These are phyloP conservation scores for Haemorhous mexicanus DNA, from an alignment of 2,113 vertebrate species.

Conservation along the genomic window DNA sequence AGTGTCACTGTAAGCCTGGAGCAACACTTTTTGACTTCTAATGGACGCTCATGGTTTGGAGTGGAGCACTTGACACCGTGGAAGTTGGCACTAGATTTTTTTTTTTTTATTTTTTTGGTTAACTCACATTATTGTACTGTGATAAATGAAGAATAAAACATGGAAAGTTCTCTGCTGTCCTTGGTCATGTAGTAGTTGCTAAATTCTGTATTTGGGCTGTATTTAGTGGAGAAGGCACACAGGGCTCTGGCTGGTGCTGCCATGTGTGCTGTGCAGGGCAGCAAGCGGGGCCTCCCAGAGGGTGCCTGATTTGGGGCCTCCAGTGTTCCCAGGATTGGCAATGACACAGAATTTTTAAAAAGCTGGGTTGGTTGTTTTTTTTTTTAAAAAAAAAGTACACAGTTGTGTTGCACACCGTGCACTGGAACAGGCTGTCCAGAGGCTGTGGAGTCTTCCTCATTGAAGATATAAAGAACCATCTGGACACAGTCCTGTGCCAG, in stretches of 20 bases:
- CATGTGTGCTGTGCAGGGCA: rapidly evolving
- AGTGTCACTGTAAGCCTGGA: background rate
- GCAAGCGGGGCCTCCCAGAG: rapidly evolving
- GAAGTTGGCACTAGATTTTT: background rate
- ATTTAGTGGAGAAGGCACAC: rapidly evolving
- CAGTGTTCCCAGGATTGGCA: rapidly evolving
- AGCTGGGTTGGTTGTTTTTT: no score
- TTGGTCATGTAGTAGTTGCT: background rate
- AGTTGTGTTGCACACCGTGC: rapidly evolving
- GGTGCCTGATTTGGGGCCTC: rapidly evolving
- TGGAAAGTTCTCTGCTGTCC: background rate
- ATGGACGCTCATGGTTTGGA: background rate
- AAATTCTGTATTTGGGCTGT: background rate
- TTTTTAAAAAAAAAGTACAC: no score
- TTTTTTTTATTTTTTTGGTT: background rate
- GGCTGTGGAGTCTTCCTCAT: no score
- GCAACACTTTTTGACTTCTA: background rate
- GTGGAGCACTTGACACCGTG: background rate
- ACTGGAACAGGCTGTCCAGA: background rate
- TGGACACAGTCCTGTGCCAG: background rate
- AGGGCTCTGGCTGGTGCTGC: rapidly evolving
- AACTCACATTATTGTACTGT: conserved; percentile 1
- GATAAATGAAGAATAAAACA: conserved; percentile 31
- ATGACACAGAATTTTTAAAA: rapidly evolving
- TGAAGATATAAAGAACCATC: background rate